These are phyloP conservation scores for Trichonephila clavipes DNA, from an alignment of 1,140 invertebrate species.

Conservation along the genomic window DNA sequence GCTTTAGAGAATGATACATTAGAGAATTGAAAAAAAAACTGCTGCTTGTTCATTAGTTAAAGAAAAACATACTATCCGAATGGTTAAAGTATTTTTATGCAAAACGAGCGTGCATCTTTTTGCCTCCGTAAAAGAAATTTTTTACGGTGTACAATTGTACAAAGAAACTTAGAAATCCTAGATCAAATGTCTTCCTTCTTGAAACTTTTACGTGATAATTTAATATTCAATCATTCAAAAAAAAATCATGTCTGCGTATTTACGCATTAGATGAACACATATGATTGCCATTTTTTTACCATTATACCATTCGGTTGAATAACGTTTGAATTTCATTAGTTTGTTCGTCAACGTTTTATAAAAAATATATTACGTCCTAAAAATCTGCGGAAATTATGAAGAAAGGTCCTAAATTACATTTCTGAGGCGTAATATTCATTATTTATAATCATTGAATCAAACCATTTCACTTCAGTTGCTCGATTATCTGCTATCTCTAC, in stretches of 20 bases:
- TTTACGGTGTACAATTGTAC: slow-evolving; percentile 61
- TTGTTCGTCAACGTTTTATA: too few species aligned
- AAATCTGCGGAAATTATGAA: too few species aligned
- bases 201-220: slow-evolving; percentile 8
- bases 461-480: too few species aligned
- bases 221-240: slow-evolving; percentile 40
- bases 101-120: slow-evolving; percentile 31
- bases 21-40: slow-evolving; percentile 9
- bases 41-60: slow-evolving; percentile 55
- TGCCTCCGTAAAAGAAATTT: slow-evolving; percentile 29
- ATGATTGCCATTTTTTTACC: too few species aligned
- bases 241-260: background rate
- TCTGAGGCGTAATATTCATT: too few species aligned
- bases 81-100: slow-evolving; percentile 69
- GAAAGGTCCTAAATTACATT: too few species aligned
- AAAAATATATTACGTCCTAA: too few species aligned
- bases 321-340: too few species aligned
- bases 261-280: too few species aligned
- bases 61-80: slow-evolving; percentile 26
- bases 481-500: too few species aligned
- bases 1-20: slow-evolving; percentile 63
- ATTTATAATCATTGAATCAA: too few species aligned
- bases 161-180: slow-evolving; percentile 66
- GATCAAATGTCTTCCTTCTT: slow-evolving; percentile 69
- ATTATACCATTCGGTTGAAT: too few species aligned